Evolutionary conservation across 2,113 vertebrate genomes (phyloP).

Genomic region (Capreolus pygargus): DNA sequence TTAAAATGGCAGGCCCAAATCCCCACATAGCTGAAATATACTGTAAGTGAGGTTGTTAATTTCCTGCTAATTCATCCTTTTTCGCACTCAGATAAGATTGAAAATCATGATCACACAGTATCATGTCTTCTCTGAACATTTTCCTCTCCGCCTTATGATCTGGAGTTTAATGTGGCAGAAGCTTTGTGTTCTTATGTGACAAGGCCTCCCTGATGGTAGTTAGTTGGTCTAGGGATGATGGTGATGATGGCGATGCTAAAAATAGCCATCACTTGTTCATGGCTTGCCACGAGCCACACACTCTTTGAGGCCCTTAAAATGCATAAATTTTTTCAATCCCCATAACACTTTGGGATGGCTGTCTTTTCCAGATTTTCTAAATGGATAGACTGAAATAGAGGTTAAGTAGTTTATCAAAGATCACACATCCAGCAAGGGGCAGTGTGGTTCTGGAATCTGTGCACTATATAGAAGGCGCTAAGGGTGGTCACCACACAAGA

Average conservation of each 20-base stretch:
- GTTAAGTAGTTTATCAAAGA: neutral
- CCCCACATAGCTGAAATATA: neutral
- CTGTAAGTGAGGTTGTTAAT: neutral
- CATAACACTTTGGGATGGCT: neutral
- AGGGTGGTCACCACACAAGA: neutral
- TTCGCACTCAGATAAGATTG: neutral
- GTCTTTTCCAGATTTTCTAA: neutral
- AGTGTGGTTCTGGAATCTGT: neutral
- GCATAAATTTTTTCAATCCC: neutral
- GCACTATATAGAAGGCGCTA: neutral
- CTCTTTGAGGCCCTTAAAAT: neutral
- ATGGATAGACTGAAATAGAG: neutral
- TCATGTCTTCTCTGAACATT: neutral
- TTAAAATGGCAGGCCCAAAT: neutral
- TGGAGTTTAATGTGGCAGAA: neutral
- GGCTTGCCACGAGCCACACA: neutral
- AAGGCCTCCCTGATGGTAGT: neutral
- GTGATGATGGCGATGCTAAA: neutral
- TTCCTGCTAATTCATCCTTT: neutral
- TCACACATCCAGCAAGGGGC: neutral
- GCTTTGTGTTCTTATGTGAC: neutral
- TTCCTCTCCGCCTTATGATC: neutral
- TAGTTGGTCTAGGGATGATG: neutral
- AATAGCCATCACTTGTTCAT: neutral
- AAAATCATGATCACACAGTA: neutral